Evolutionary conservation across 1,140 invertebrate genomes (phyloP), one percentile per base, ranked within the genome.

Genomic region (Proctacanthus coquilletti): DNA sequence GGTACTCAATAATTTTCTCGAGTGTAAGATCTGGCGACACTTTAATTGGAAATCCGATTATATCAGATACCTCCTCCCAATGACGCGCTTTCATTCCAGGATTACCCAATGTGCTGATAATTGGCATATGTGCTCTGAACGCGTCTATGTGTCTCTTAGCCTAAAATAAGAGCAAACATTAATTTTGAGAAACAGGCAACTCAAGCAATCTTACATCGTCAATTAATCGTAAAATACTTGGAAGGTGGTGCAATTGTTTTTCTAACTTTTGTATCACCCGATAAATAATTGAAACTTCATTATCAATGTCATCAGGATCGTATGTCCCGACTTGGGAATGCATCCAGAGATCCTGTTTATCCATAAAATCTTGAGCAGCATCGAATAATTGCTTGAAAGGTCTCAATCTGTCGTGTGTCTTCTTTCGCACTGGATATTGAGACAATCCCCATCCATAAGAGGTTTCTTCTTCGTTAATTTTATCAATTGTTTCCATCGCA

Each of bases 21-120:
- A 98, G 62, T 2, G 85, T 88, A 40, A 87, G 70, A 13, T 81
- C 76, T 4, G 84, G 74, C 43, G 91, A 84, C 4, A 91, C 78
- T 48, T 78, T 75, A 17, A 98, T 80, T 1, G 87, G 84, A 60
- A 92, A 94, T 0, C 89, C 91, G 46, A 96, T 84, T 40, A 94
- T 85, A 49, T 96, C 89, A 0, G 88, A 93, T 9, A 98, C 79
- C 61, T 87, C 81, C 51, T 94, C 88, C 93, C 93, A 97, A 60
- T 97, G 93, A 8, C 92, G 71, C 9, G 75, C 74, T 52, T 94
- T 83, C 68, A 97, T 76, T 21, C 82, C 88, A 4, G 91, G 89
- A 70, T 96, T 97, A 27, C 92, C 92, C 2, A 98, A 63, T 0
- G 87, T 93, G 52, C 80, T 72, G 35, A 97, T 81, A 5, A 96